Percentiles rank a stretch among this genome's conserved stretches.
phyloP scores from a whole-genome alignment of 2,888 invertebrate species.

The Torymus tubicola region DNA sequence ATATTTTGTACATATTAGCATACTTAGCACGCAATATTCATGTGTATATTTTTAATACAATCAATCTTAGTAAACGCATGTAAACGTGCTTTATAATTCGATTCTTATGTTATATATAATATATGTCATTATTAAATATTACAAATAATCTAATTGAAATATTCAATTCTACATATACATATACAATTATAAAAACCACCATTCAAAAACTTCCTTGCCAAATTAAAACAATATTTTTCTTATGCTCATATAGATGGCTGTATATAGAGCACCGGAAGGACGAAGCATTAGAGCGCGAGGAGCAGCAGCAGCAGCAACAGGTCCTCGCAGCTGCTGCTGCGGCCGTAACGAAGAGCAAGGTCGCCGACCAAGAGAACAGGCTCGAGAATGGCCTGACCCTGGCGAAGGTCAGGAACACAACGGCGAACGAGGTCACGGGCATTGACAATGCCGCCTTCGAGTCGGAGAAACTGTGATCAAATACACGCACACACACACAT shows the following conservation, averaged over 20 bases:
- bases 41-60: no score
- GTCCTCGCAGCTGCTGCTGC: background rate
- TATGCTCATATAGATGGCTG: conserved; percentile 82
- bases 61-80: no score
- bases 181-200: no score
- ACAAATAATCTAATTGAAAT: no score
- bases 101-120: no score
- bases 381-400: conserved; percentile 65
- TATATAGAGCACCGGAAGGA: conserved; percentile 83
- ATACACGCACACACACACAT: no score
- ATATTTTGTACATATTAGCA: no score
- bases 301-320: conserved; percentile 57
- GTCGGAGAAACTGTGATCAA: conserved; percentile 67
- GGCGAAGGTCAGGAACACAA: conserved; percentile 65
- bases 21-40: no score
- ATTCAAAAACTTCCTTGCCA: background rate
- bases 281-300: conserved; percentile 63
- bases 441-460: conserved; percentile 76
- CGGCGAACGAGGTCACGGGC: conserved; percentile 77
- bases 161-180: no score
- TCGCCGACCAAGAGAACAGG: conserved; percentile 63
- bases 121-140: no score
- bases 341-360: conserved; percentile 63
- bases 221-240: background rate
- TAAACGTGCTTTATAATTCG: no score